phyloP scores from a whole-genome alignment of 2,888 invertebrate species.

The Crocallis elinguaria region DNA sequence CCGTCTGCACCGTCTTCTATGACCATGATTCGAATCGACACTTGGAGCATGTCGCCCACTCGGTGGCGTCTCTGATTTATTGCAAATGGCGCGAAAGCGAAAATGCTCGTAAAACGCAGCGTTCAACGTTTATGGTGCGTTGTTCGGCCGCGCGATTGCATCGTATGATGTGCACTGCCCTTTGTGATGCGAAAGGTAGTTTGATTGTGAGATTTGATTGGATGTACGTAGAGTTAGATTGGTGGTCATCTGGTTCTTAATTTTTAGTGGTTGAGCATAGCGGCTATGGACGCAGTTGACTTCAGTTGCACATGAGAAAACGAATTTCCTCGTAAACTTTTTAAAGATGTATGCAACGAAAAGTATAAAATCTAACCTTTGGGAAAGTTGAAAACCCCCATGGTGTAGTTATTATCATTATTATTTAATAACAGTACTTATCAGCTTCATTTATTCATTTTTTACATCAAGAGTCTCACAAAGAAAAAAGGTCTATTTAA shows the following conservation, averaged over 20 bases:
- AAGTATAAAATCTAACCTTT: too few species aligned
- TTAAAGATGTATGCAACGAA: too few species aligned
- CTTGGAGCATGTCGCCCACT: slow-evolving; percentile 69
- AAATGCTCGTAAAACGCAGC: slow-evolving; percentile 78
- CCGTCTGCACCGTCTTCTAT: slow-evolving; percentile 46
- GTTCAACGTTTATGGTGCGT: slow-evolving; percentile 71
- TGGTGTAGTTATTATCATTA: too few species aligned
- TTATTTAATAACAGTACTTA: too few species aligned
- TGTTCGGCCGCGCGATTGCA: slow-evolving; percentile 70
- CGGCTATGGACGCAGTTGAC: too few species aligned
- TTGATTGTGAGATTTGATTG: slow-evolving; percentile 48
- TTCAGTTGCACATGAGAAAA: too few species aligned
- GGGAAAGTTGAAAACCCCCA: too few species aligned
- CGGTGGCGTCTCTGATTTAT: slow-evolving; percentile 76
- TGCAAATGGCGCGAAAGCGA: slow-evolving; percentile 84
- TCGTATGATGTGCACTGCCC: slow-evolving; percentile 54
- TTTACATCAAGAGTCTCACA: too few species aligned
- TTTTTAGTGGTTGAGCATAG: too few species aligned
- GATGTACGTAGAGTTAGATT: slow-evolving; percentile 13
- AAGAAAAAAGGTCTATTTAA: too few species aligned
- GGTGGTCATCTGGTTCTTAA: slow-evolving; percentile 14
- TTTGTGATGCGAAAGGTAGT: slow-evolving; percentile 56
- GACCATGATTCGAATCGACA: slow-evolving; percentile 65
- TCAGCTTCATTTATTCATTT: too few species aligned
- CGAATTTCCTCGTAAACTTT: too few species aligned